Evolutionary conservation across 2,888 invertebrate species (phyloP), one percentile per base, ranked within the genome.

Genomic region (Erebia aethiops): DNA sequence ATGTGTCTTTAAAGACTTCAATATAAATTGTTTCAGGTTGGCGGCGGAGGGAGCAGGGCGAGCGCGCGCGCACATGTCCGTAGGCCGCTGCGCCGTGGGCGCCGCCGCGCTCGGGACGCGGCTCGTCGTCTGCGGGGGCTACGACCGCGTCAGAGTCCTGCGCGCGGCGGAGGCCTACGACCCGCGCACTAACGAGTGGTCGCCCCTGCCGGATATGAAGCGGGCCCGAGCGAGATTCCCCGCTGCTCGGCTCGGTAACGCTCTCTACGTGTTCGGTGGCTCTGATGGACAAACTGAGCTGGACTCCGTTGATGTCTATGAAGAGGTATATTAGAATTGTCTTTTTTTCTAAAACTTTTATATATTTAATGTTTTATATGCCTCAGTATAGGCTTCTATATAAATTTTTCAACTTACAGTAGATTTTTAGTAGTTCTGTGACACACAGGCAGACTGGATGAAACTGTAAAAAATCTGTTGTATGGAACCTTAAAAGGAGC

Each of bases 131-230:
- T 97, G 97, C 90, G 98, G 97, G 95, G 92, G 92, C 10, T 98
- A 98, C 90, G 97, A 98, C 90, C 94, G 98, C 76, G 96, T 96
- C 57, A 97, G 97, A 84, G 98, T 97, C 84, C 92, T 98, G 78
- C 95, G 95, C 77, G 94, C 95, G 21, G 96, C 96, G 0, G 97
- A 97, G 89, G 94, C 95, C 60, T 98, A 97, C 91, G 94, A 95
- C 81, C 95, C 97, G 7, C 91, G 90, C 64, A 89, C 87, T 5
- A 97, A 97, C 89, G 89, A 88, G 67, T 98, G 98, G 98, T 84
- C 89, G 57, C 84, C 93, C 35, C 88, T 96, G 80, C 94, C 96
- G 0, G 94, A 94, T 75, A 97, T 98, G 97, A 94, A 94, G 69
- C 94, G 95, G 75, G 95, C 96, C 71, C 94, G 98, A 72, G 98